Conservation (phyloP, 2,113 vertebrate genomes). For the Thunnus thynnus region DNA sequence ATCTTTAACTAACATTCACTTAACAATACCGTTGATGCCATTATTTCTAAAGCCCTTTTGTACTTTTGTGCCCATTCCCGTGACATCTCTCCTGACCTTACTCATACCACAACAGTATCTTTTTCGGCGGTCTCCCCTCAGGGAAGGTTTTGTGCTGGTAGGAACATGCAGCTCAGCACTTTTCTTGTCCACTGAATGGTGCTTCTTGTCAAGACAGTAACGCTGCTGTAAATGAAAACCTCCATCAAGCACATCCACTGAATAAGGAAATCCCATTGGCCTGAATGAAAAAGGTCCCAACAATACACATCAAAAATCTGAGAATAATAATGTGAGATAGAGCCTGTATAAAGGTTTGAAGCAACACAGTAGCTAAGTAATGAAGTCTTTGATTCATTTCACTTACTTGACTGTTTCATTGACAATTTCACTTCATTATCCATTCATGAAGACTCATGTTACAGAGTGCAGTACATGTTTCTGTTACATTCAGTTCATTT, state of each 20-base stretch:
- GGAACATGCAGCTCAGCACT: slow-evolving; percentile 34
- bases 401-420: neutral
- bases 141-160: slow-evolving; percentile 30
- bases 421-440: neutral
- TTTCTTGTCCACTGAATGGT: slow-evolving; percentile 28
- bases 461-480: neutral
- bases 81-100: slow-evolving; percentile 12
- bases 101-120: slow-evolving; percentile 19
- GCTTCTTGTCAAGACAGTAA: slow-evolving; percentile 30
- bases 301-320: slow-evolving; percentile 5
- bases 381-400: neutral
- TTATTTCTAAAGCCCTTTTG: neutral
- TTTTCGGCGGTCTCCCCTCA: slow-evolving; percentile 24
- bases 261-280: slow-evolving; percentile 33
- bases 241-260: slow-evolving; percentile 11
- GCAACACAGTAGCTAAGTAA: neutral
- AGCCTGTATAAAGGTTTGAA: neutral
- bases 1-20: neutral
- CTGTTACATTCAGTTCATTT: slow-evolving; percentile 10
- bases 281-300: neutral
- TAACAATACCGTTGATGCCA: neutral
- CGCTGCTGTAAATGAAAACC: slow-evolving; percentile 42
- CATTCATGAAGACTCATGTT: slow-evolving; percentile 18
- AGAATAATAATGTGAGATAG: too few relatives aligned
- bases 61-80: neutral